phyloP scores from a whole-genome alignment of 2,797 vertebrate genomes.

The Mionectes olivaceus region DNA sequence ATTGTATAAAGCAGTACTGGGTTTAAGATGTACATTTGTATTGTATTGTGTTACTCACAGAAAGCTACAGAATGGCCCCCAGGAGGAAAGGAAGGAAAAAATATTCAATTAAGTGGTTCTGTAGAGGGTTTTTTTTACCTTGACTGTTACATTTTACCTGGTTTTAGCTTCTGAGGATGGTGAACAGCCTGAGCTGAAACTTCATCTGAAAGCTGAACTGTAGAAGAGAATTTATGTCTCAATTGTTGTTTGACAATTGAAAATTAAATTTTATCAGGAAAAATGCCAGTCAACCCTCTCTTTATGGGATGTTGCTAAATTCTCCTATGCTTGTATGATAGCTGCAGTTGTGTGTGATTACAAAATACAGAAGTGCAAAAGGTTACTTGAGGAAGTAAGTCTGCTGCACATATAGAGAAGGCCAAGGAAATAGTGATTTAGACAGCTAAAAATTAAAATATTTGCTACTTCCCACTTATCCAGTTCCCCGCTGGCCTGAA shows the following conservation, averaged over 20 bases:
- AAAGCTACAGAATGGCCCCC: background rate
- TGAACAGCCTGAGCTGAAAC: background rate
- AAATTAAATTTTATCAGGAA: conserved; percentile 6
- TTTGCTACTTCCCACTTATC: background rate
- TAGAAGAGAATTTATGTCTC: background rate
- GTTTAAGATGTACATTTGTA: background rate
- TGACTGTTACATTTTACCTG: background rate
- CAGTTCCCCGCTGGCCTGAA: background rate
- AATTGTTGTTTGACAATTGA: background rate
- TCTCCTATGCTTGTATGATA: background rate
- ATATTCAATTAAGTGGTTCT: background rate
- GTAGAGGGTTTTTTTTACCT: background rate
- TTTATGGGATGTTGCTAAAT: background rate
- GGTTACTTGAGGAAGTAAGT: background rate
- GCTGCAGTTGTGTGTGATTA: background rate
- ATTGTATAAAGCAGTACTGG: background rate
- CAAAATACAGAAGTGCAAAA: background rate
- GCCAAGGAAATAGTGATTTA: background rate
- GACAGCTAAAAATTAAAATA: conserved; percentile 1
- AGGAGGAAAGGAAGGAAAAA: background rate
- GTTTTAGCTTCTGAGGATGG: background rate
- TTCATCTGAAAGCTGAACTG: background rate
- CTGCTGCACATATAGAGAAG: background rate
- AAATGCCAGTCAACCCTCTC: background rate
- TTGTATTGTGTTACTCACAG: background rate